Evolutionary conservation across 2,797 vertebrate genomes (phyloP), one percentile per base, ranked within the genome.

Genomic region (Otus scops): DNA sequence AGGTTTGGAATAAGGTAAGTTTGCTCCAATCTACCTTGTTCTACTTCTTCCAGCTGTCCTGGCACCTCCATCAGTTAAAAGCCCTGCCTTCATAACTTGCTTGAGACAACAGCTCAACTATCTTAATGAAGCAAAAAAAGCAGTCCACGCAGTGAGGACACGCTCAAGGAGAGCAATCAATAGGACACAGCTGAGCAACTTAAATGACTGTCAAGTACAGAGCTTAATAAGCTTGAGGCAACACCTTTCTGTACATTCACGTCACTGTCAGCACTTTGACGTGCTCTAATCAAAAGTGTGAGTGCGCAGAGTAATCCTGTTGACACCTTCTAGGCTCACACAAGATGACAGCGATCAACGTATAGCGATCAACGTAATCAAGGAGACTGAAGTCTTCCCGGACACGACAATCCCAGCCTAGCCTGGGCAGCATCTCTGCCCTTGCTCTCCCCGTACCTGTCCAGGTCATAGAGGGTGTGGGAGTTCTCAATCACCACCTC

Each of bases 391-490:
- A 86, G 65, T 6, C 76, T 57, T 36, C 65, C 67, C 60, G 79
- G 64, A 81, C 32, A 11, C 0, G 3, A 91, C 61, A 97, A 93
- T 90, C 78, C 61, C 81, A 81, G 57, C 68, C 79, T 60, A 64
- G 59, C 82, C 61, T 51, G 47, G 56, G 13, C 53, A 92, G 36
- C 63, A 73, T 22, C 56, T 59, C n/a, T 87, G 68, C 67, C 92
- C 90, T 65, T 81, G 36, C 63, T 69, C 67, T 45, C 17, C 18
- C 81, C 97, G 9, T 91, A 99, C 99, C 98, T 99, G 95, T 99
- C 99, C 89, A 99, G 98, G 95, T 98, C 99, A 96, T 99, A 99
- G 78, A 99, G 99, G 2, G 99, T 99, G 92, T 99, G 99, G 1
- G 99, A 99, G 82, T 99, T 99, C 91, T 98, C 98, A 26, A 99